These are phyloP conservation scores for Alethe castanea DNA, from an alignment of 2,113 vertebrate genomes.

Conservation along the genomic window DNA sequence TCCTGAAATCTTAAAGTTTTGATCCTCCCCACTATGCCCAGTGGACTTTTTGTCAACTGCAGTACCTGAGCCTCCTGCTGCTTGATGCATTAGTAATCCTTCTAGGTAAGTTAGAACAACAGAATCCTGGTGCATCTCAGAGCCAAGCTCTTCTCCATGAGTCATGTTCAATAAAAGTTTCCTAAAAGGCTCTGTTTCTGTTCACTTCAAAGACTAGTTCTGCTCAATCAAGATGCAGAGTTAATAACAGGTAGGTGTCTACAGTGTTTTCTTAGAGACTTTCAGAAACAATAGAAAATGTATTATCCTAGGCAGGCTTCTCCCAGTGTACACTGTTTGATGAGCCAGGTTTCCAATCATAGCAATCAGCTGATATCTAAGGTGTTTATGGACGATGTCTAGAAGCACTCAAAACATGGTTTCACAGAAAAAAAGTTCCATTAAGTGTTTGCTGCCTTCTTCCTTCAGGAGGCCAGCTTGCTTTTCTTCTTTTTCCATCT, in stretches of 20 bases:
- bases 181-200: conserved; percentile 76
- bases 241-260: conserved; percentile 29
- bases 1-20: conserved; percentile 81
- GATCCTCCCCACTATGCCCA: conserved; percentile 82
- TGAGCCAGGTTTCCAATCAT: conserved; percentile 14
- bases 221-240: conserved; percentile 30
- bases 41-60: conserved; percentile 83
- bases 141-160: conserved; percentile 99
- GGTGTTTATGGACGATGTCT: neutral
- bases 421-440: neutral
- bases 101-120: conserved; percentile 99
- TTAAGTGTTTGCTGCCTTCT: neutral
- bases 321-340: conserved; percentile 21
- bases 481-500: conserved; percentile 60
- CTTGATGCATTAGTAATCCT: conserved; percentile 99
- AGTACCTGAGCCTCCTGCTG: conserved; percentile 90
- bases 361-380: neutral
- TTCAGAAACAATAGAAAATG: neutral
- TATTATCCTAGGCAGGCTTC: conserved; percentile 47
- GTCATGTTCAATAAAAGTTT: conserved; percentile 99
- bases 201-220: conserved; percentile 64
- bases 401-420: conserved; percentile 13
- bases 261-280: conserved; percentile 32
- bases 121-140: conserved; percentile 99
- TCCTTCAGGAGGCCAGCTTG: conserved; percentile 28